A percentile compares a stretch with the other conserved stretches of the same genome.
phyloP scores from a whole-genome alignment of 2,888 invertebrate genomes.

The Eupithecia vulgata region DNA sequence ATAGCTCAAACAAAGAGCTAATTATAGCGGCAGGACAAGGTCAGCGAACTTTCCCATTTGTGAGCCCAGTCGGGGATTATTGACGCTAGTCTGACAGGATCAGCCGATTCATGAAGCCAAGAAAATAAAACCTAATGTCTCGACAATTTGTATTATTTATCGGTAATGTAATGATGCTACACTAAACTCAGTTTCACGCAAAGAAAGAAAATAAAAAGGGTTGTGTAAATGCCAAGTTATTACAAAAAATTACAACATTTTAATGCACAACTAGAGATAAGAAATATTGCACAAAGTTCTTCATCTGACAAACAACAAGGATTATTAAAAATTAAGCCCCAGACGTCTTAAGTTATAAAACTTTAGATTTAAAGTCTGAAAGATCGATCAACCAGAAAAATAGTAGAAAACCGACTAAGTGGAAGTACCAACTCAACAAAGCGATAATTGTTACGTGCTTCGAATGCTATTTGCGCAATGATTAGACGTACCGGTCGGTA shows the following conservation, averaged over 20 bases:
- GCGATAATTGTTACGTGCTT: conserved; percentile 17
- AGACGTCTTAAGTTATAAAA: not conserved
- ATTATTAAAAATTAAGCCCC: not conserved
- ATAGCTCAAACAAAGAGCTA: conserved; percentile 53
- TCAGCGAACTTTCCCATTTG: conserved; percentile 64
- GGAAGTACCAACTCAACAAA: not conserved
- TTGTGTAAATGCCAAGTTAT: not conserved
- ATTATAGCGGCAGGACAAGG: conserved; percentile 64
- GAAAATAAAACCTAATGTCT: not conserved
- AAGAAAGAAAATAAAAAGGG: not conserved
- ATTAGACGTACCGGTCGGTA: conserved; percentile 12
- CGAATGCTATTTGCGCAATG: conserved; percentile 11
- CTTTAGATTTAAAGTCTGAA: not conserved
- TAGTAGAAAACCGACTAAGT: conserved; percentile 1
- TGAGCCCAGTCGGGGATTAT: conserved; percentile 22
- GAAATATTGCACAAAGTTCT: not conserved
- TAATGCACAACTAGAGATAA: not conserved
- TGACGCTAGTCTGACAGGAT: conserved; percentile 22
- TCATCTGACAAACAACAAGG: not conserved
- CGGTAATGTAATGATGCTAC: not conserved
- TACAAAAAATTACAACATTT: not conserved
- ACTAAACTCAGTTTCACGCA: not conserved
- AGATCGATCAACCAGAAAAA: conserved; percentile 14
- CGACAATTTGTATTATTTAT: not conserved
- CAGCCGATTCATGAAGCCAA: conserved; percentile 13